These are phyloP conservation scores for Hypothenemus hampei DNA, from an alignment of 1,140 invertebrate genomes.

Conservation along the genomic window DNA sequence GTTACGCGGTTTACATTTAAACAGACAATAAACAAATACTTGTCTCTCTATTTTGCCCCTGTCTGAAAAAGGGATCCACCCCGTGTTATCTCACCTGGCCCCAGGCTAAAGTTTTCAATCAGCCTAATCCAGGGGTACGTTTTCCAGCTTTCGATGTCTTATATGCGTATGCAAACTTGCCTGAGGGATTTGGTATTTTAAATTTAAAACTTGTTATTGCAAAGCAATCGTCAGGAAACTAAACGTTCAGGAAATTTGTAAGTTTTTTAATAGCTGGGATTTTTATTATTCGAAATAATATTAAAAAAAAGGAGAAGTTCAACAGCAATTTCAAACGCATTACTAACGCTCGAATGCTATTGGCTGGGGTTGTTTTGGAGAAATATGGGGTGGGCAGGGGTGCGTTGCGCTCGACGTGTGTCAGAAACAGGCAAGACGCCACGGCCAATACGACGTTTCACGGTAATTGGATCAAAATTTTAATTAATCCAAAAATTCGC, in stretches of 20 bases:
- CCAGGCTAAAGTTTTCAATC: slow-evolving; percentile 37
- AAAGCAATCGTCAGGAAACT: no score
- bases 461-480: slow-evolving; percentile 46
- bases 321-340: slow-evolving; percentile 31
- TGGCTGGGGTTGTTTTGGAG: slow-evolving; percentile 22
- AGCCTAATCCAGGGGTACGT: slow-evolving; percentile 21
- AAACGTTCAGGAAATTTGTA: no score
- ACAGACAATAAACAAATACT: slow-evolving; percentile 35
- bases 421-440: slow-evolving; percentile 43
- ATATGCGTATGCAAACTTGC: no score
- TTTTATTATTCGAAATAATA: no score
- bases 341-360: slow-evolving; percentile 29
- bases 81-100: slow-evolving; percentile 39
- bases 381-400: slow-evolving; percentile 30
- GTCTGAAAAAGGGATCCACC: slow-evolving; percentile 21
- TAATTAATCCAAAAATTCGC: slow-evolving; percentile 47
- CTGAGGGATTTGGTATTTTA: no score
- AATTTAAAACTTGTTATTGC: no score
- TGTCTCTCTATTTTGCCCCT: slow-evolving; percentile 27
- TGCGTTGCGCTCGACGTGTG: slow-evolving; percentile 41
- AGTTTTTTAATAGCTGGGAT: no score
- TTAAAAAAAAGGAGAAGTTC: slow-evolving; percentile 13
- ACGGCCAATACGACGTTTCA: slow-evolving; percentile 41
- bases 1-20: slow-evolving; percentile 33
- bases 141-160: slow-evolving; percentile 12